phyloP scores from a whole-genome alignment of 2,113 vertebrate genomes.

The human region DNA sequence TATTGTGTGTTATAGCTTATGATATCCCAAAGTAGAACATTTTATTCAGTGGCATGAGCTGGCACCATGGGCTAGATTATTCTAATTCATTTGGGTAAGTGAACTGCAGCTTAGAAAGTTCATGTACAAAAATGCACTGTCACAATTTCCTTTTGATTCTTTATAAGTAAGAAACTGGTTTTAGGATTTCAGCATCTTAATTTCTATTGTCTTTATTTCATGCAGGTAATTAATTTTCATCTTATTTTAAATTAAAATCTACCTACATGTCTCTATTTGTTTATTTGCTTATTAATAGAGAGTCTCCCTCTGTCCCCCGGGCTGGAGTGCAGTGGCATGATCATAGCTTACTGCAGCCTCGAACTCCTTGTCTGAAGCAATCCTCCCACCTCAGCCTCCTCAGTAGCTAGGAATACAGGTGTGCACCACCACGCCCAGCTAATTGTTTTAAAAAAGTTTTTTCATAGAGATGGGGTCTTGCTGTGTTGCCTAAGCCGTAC shows the following conservation, averaged over 20 bases:
- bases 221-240: constrained; percentile 41
- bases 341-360: neutral
- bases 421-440: neutral
- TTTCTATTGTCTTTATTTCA: constrained; percentile 52
- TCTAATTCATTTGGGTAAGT: constrained; percentile 63
- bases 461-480: neutral
- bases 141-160: constrained; percentile 57
- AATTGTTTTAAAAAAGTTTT: neutral
- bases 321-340: neutral
- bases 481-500: neutral
- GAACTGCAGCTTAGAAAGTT: constrained; percentile 50
- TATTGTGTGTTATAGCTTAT: constrained; percentile 67
- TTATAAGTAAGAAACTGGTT: neutral
- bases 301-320: neutral
- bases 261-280: neutral
- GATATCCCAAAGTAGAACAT: constrained; percentile 78
- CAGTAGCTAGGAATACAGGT: neutral
- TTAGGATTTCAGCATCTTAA: constrained; percentile 49
- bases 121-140: constrained; percentile 40
- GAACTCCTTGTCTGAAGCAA: neutral
- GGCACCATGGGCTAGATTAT: constrained; percentile 70
- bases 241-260: constrained; percentile 49
- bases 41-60: constrained; percentile 77
- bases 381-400: neutral
- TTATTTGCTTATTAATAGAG: neutral